Conservation (phyloP, 2,113 vertebrate genomes). For the Dendropsophus ebraccatus region DNA sequence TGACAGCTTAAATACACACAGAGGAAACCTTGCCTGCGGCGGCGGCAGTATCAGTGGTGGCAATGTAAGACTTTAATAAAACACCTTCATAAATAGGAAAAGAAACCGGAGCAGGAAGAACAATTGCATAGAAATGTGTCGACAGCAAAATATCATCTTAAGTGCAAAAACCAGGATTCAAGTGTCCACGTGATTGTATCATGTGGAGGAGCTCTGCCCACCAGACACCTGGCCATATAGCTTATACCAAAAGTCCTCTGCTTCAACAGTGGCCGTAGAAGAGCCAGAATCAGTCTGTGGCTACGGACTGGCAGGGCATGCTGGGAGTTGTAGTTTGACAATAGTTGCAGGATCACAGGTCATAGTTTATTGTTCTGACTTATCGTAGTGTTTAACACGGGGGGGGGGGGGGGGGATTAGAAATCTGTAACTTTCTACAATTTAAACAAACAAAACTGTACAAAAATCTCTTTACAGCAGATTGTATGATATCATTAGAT, state of each 20-base stretch:
- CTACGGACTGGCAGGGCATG: not conserved
- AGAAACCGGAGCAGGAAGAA: constrained; percentile 67
- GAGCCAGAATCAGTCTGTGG: not conserved
- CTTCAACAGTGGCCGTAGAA: not conserved
- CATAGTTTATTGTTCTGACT: not conserved
- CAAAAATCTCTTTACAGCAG: not conserved
- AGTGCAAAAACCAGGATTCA: constrained; percentile 81
- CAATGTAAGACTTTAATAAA: constrained; percentile 83
- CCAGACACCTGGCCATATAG: not conserved
- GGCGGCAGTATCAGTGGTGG: constrained; percentile 74
- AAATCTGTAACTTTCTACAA: too few relatives aligned
- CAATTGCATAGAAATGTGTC: constrained; percentile 94
- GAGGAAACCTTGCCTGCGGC: constrained; percentile 69
- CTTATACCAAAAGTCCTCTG: not conserved
- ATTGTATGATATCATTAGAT: not conserved
- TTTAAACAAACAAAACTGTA: not conserved
- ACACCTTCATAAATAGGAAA: constrained; percentile 92
- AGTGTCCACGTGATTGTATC: constrained; percentile 70
- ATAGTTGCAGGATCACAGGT: not conserved
- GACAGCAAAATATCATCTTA: constrained; percentile 76
- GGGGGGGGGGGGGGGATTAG: too few relatives aligned
- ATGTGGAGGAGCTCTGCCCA: not conserved
- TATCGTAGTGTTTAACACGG: not conserved
- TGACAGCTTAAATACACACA: constrained; percentile 70
- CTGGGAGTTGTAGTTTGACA: not conserved